Base-by-base conservation (phyloP, 92 coral and sea anemone genomes). In the Meandrina meandrites region DNA sequence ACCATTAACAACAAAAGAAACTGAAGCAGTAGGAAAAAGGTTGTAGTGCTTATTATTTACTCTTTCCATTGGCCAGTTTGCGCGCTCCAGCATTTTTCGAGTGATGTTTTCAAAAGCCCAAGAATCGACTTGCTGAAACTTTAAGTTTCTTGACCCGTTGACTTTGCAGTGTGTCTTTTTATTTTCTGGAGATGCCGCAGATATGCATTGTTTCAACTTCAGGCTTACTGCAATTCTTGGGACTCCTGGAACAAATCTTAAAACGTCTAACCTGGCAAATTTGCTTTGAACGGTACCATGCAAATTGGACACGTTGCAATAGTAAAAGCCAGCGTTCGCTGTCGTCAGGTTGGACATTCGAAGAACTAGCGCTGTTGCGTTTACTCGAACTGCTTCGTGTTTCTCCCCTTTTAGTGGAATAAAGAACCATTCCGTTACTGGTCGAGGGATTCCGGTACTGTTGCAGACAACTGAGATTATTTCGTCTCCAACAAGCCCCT, bases 371-470 rank as follows among this genome's bases (percentile, higher is more conserved):
- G 60, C 81, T 10, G 85, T 83, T 45, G 76, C 17, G 54, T 89
- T 89, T 15, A 76, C 4, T 0, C 72, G 45, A 28, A 87, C 67
- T 21, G 30, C 82, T n/a, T 82, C 76, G 14, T 42, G 74, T 50
- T 17, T 57, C 16, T 70, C 70, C 0, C 37, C 69, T 42, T 87
- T 84, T 37, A 78, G 74, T 35, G 91, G 88, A 34, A 71, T 83
- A 54, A 91, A 70, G 58, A 87, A 84, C 93, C 93, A 91, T 66
- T 91, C 90, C 6, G 86, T 82, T 16, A 30, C 42, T 32, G 93
- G 93, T 24, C 56, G 78, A 19, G 93, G 93, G n/a, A 62, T 42
- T 27, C 93, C 93, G 12, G 82, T 73, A 57, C 86, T 53, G 74
- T 88, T 83, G 84, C 93, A 91, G 18, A 30, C 27, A 21, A 91